These are phyloP conservation scores for Euzetes globulus DNA, from an alignment of 2,888 invertebrate genomes.

Conservation along the genomic window DNA sequence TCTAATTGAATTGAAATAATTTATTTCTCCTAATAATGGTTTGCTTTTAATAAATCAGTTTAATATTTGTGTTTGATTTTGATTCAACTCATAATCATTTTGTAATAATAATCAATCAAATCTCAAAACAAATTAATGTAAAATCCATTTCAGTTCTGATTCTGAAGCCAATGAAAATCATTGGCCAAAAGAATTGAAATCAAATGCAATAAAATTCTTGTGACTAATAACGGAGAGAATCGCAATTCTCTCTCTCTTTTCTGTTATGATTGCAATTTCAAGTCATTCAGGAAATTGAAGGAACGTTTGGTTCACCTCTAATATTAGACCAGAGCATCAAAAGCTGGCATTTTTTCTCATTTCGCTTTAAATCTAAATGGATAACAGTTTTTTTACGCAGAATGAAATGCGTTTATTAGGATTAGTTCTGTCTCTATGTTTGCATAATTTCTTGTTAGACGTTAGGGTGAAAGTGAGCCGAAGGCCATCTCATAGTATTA, in stretches of 20 bases:
- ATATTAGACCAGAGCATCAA: not conserved
- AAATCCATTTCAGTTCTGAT: too few species aligned
- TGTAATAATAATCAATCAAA: too few species aligned
- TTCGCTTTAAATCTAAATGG: slow-evolving; percentile 1
- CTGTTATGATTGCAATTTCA: slow-evolving; percentile 19
- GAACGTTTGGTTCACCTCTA: slow-evolving; percentile 27
- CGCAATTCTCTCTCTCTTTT: not conserved
- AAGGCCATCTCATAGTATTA: slow-evolving; percentile 8
- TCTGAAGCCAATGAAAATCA: too few species aligned
- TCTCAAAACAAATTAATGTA: too few species aligned
- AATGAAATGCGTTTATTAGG: not conserved
- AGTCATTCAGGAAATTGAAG: slow-evolving; percentile 29
- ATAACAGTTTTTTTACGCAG: not conserved
- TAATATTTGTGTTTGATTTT: too few species aligned
- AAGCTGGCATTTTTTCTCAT: slow-evolving; percentile 9
- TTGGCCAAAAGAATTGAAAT: too few species aligned
- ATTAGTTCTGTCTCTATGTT: slow-evolving; percentile 22
- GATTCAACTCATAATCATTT: too few species aligned
- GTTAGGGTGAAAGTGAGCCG: slow-evolving; percentile 17
- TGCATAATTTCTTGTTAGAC: slow-evolving; percentile 24
- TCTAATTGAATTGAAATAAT: slow-evolving; percentile 11
- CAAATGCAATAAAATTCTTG: too few species aligned
- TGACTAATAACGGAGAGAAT: not conserved
- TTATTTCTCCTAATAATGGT: not conserved
- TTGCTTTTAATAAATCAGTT: not conserved